Evolutionary conservation across 2,888 invertebrate species (phyloP), one percentile per base, ranked within the genome.

Genomic region (Gerris lacustris): DNA sequence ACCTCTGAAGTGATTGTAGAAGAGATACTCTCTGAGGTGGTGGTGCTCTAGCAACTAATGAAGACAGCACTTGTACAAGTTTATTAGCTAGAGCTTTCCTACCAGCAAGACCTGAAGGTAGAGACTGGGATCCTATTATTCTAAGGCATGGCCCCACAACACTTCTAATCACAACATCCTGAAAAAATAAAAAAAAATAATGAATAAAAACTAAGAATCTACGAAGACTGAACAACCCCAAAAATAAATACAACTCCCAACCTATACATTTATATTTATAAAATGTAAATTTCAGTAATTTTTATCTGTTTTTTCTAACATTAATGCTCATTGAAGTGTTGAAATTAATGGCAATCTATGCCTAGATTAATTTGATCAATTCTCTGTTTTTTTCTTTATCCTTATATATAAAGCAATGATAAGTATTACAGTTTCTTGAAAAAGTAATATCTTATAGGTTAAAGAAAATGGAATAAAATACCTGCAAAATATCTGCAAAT

Each of bases 401-500:
- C 31, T 31, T 31, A 31, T 31, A 4, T 31, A 31, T 31, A 31
- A 31, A 31, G 31, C 31, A 31, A 31, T 31, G 31, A 2, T 31
- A 31, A 31, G n/a, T n/a, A n/a, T n/a, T n/a, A n/a, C n/a, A n/a
- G 4, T 31, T 31, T 31, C 31, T 2, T 31, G 31, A 31, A 31
- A 2, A 31, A 31, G 2, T 31, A 31, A 31, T 31, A 31, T 31
- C 31, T 31, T 31, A 31, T 31, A 2, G 31, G 31, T 31, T 31
- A 63, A 63, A 9, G 47, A 45, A 43, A 63, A 62, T 43, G n/a
- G 63, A 4, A 63, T 55, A 55, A 45, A 7, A 64, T 80, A 91
- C 92, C 83, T 91, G 90, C 74, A 94, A 82, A 75, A 92, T 88
- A 77, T 94, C 92, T 92, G 94, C 94, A 11, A 96, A 83, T 70